These are phyloP conservation scores for Rotaria macrura DNA, from an alignment of 2,888 invertebrate genomes.

Conservation along the genomic window DNA sequence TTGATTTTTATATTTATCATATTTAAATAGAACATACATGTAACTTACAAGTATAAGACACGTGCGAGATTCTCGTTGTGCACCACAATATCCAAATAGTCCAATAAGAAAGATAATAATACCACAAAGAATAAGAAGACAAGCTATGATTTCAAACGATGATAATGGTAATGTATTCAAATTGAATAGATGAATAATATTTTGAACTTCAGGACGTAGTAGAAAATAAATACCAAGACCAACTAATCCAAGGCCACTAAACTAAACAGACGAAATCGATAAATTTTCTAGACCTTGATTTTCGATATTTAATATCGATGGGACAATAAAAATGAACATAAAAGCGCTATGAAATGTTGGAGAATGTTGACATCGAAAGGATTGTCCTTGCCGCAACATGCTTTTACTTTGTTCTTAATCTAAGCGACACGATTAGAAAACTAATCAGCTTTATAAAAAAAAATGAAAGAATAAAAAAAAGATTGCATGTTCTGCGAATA, in stretches of 20 bases:
- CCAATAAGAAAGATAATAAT: slow-evolving; percentile 10
- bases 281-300: too few species aligned
- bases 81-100: slow-evolving; percentile 17
- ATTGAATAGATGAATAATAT: not conserved
- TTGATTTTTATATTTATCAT: not conserved
- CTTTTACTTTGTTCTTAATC: too few species aligned
- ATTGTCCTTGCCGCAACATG: too few species aligned
- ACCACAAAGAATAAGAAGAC: not conserved
- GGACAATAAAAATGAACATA: too few species aligned
- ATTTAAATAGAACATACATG: too few species aligned
- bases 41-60: slow-evolving; percentile 11
- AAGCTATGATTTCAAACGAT: not conserved
- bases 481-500: too few species aligned
- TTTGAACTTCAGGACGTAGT: not conserved
- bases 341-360: too few species aligned
- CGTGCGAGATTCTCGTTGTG: not conserved
- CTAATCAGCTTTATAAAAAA: too few species aligned
- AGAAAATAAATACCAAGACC: not conserved
- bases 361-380: too few species aligned
- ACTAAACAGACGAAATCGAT: not conserved
- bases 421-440: too few species aligned
- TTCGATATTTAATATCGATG: too few species aligned
- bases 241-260: not conserved
- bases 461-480: too few species aligned
- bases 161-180: not conserved